Evolutionary conservation across 2,113 vertebrate species (phyloP).

Genomic region (Columba livia): DNA sequence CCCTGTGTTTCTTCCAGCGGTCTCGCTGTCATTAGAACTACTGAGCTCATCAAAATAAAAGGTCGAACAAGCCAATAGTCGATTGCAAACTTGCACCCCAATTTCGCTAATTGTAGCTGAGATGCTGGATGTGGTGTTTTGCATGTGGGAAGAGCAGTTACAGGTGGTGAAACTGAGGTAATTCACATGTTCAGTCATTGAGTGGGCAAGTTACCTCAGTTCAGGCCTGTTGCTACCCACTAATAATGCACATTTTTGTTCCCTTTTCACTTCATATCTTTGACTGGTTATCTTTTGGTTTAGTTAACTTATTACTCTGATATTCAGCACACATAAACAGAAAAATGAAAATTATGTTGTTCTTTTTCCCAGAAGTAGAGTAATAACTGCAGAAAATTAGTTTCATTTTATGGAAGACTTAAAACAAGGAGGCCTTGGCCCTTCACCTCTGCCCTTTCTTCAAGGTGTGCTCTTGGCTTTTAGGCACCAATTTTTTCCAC

Average conservation of each 20-base stretch:
- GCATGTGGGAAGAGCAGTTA: neutral
- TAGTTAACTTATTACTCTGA: neutral
- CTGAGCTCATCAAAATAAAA: neutral
- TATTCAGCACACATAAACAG: neutral
- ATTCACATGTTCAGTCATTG: neutral
- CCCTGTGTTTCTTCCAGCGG: neutral
- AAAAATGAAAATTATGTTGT: neutral
- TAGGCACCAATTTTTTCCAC: neutral
- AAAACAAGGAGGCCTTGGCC: neutral
- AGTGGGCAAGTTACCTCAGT: neutral
- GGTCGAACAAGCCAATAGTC: neutral
- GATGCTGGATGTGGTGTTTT: neutral
- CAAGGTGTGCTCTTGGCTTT: neutral
- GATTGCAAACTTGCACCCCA: neutral
- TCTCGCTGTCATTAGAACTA: neutral
- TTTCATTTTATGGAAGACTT: neutral
- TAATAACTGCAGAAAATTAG: neutral
- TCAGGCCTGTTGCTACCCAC: neutral
- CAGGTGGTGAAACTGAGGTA: neutral
- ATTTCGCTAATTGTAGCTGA: neutral
- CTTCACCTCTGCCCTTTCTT: neutral
- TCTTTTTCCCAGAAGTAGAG: neutral
- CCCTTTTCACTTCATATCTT: neutral
- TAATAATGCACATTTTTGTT: neutral
- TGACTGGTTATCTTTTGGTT: neutral